A percentile compares a stretch with the other conserved stretches of the same genome.
Conservation (phyloP, 2,797 vertebrate genomes). For the Diplodus puntazzo region DNA sequence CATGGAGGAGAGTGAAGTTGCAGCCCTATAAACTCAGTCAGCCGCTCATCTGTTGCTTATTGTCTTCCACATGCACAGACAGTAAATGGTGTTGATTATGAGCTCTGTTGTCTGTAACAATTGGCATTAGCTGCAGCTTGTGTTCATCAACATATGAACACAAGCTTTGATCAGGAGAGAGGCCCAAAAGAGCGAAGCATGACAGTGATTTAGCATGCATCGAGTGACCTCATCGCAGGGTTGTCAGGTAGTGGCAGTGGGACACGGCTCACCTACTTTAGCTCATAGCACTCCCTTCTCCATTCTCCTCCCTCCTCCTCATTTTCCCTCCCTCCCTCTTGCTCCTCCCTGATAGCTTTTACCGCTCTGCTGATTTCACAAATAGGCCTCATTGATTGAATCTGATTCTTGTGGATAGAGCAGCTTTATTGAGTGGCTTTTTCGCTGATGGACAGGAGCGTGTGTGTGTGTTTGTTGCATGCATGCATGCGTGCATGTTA, state of each 20-base stretch:
- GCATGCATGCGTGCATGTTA: conserved; percentile 52
- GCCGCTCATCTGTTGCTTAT: conserved; percentile 49
- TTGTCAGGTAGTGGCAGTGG: conserved; percentile 71
- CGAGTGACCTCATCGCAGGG: conserved; percentile 67
- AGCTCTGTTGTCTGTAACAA: conserved; percentile 42
- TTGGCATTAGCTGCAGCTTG: conserved; percentile 52
- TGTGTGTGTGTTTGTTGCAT: conserved; percentile 18
- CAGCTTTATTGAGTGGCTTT: conserved; percentile 85
- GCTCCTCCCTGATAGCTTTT: conserved; percentile 82
- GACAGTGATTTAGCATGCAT: conserved; percentile 70
- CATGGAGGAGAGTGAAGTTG: conserved; percentile 32
- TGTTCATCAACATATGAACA: conserved; percentile 37
- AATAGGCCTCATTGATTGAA: conserved; percentile 89
- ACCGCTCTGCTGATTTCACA: conserved; percentile 87
- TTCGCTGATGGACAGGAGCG: conserved; percentile 74
- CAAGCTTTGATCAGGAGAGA: conserved; percentile 39
- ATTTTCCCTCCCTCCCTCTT: conserved; percentile 53
- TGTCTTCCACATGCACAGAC: conserved; percentile 11
- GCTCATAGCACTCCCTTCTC: conserved; percentile 65
- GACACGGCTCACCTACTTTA: conserved; percentile 74
- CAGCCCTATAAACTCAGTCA: conserved; percentile 30
- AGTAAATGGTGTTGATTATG: conserved; percentile 9
- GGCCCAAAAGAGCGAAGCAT: conserved; percentile 33
- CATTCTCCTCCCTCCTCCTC: conserved; percentile 29
- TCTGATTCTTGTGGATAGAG: conserved; percentile 87